Evolutionary conservation across 2,797 vertebrate species (phyloP), one percentile per base, ranked within the genome.

Genomic region (Acomys russatus): DNA sequence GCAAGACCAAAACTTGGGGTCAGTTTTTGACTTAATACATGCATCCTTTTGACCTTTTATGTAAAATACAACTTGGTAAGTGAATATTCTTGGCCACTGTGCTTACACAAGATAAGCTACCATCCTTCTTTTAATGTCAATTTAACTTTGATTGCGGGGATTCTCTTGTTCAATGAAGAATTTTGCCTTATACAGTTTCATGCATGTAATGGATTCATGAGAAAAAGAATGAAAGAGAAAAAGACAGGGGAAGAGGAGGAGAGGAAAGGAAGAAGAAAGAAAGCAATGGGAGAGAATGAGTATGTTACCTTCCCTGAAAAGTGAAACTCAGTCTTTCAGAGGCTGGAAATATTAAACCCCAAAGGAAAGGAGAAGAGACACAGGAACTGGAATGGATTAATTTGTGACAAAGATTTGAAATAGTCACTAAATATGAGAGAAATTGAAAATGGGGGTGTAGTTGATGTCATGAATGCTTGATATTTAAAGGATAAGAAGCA

Each of bases 241-340:
- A 44, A 44, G 44, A 38, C 56, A 35, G 11, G 18, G 1, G 71
- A 4, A 20, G 9, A 20, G 20, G 23, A 11, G 8, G 7, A 61
- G 25, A 56, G 23, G 0, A 14, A 11, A 33, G 1, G n/a, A 30
- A 49, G 3, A 4, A 20, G 2, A 1, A 25, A 44, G 28, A 38
- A 2, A 66, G 7, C 4, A 9, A 30, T 49, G 10, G 14, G 54
- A 2, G 12, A 18, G 35, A 76, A 7, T 6, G 12, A 70, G 4
- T 30, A 1, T 0, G 4, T 38, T 61, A 80, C 4, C 22, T 84
- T 0, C 35, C 54, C 1, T 6, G 63, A 25, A 86, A 83, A 7
- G 8, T 18, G 66, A 82, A 96, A 68, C 77, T 51, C 35, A 64
- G 66, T 15, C 64, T 11, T 89, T 76, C 73, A 35, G 35, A 85